Evolutionary conservation across 2,797 vertebrate species (phyloP), one percentile per base, ranked within the genome.

Genomic region (Sphaeramia orbicularis): DNA sequence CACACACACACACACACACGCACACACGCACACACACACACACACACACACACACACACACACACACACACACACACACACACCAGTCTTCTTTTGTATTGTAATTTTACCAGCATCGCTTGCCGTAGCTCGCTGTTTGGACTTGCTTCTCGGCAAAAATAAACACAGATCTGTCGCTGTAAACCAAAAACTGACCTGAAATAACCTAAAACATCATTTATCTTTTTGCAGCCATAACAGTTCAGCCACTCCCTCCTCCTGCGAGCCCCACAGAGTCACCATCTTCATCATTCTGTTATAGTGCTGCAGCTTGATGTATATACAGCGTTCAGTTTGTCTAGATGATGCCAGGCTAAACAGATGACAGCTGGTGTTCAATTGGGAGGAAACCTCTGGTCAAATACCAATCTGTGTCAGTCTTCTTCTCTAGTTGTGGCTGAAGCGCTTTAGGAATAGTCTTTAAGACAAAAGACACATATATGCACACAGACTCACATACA

Each of bases 351-450:
- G 76, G 53, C 65, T 61, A 82, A 78, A 82, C 62, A 78, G 37
- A 81, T 60, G 80, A 62, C 78, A 51, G 74, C 58, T 61, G 40
- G 35, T 9, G 37, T 77, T 63, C 73, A 27, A 53, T 42, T 67
- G 47, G 63, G 53, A 74, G 74, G 66, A 83, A 86, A 76, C 73
- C 71, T 48, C 67, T 37, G 57, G 61, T 85, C 60, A 65, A 76
- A 88, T 74, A 79, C 60, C 67, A 62, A 74, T 69, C 43, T 16
- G n/a, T 82, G 58, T 80, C 63, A 71, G 63, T 65, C 52, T 66
- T 70, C 67, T 62, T 27, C 36, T 35, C 14, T 45, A 48, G 58
- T 65, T 47, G 62, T 35, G 78, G 78, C 24, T 48, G 49, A 43
- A 56, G 24, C 2, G 11, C 13, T 83, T 57, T 13, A 56, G 62